Conservation (phyloP, 2,797 vertebrate species). For the Sebastes umbrosus region DNA sequence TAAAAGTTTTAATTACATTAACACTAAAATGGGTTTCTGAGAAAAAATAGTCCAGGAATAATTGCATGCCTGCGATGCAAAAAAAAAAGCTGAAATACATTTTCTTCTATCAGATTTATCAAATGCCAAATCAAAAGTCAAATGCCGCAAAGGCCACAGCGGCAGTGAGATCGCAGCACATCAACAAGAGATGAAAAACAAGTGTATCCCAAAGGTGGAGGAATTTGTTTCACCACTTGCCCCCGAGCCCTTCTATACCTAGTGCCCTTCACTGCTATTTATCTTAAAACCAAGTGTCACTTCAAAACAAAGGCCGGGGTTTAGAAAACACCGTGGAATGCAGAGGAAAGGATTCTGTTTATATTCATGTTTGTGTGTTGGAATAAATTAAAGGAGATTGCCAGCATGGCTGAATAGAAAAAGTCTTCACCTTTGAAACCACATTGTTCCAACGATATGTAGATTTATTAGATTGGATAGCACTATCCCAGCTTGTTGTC, state of each 20-base stretch:
- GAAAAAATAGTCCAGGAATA: background rate
- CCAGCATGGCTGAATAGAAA: background rate
- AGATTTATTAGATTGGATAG: background rate
- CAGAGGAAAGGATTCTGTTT: background rate
- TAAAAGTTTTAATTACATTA: background rate
- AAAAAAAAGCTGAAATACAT: background rate
- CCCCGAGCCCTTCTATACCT: background rate
- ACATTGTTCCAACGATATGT: background rate
- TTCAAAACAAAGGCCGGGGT: background rate
- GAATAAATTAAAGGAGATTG: background rate
- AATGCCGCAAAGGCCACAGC: background rate
- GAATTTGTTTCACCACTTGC: background rate
- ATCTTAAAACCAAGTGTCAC: background rate
- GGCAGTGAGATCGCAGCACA: background rate
- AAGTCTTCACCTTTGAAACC: background rate
- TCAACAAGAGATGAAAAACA: background rate
- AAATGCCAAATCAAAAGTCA: constrained; percentile 27
- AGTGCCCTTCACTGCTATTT: background rate
- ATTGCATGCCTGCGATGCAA: background rate
- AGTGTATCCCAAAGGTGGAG: background rate
- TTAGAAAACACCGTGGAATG: background rate
- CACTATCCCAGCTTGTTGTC: background rate
- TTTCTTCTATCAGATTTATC: background rate
- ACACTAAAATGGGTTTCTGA: background rate
- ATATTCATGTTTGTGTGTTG: background rate